Conservation (phyloP, 2,797 vertebrate genomes). For the Gymnoscopelus braueri region DNA sequence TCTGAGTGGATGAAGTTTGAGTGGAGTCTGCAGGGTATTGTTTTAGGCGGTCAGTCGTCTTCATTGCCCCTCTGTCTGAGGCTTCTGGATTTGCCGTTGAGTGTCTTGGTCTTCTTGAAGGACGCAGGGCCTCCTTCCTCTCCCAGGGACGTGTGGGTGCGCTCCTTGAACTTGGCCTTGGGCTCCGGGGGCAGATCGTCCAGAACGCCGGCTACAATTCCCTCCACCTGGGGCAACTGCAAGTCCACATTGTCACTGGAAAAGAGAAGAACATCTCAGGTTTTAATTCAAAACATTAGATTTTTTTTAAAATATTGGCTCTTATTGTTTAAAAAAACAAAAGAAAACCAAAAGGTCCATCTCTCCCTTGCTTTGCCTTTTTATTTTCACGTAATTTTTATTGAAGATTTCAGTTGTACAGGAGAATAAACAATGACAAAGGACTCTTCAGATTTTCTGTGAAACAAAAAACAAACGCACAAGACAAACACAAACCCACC, state of each 20-base stretch:
- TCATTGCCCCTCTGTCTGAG: constrained; percentile 89
- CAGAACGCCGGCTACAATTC: constrained; percentile 64
- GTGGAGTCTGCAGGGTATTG: no score
- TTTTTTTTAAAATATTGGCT: background rate
- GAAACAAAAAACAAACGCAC: no score
- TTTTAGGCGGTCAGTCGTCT: constrained; percentile 52
- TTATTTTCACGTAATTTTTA: no score
- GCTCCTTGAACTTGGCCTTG: constrained; percentile 90
- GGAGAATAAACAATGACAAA: no score
- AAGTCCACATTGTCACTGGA: constrained; percentile 88
- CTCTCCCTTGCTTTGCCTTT: no score
- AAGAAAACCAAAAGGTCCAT: no score
- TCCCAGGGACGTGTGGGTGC: constrained; percentile 92
- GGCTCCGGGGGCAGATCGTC: constrained; percentile 76
- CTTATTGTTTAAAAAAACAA: no score
- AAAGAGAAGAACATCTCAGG: background rate
- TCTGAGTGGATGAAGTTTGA: no score
- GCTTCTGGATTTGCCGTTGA: constrained; percentile 91
- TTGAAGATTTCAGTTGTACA: no score
- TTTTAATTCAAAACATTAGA: background rate
- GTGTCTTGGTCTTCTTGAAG: constrained; percentile 91
- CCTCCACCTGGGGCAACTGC: constrained; percentile 87
- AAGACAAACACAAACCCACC: no score
- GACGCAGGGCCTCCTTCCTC: constrained; percentile 76
- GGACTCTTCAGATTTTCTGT: no score